phyloP scores from a whole-genome alignment of 1,140 invertebrate genomes.

The Venturia canescens region DNA sequence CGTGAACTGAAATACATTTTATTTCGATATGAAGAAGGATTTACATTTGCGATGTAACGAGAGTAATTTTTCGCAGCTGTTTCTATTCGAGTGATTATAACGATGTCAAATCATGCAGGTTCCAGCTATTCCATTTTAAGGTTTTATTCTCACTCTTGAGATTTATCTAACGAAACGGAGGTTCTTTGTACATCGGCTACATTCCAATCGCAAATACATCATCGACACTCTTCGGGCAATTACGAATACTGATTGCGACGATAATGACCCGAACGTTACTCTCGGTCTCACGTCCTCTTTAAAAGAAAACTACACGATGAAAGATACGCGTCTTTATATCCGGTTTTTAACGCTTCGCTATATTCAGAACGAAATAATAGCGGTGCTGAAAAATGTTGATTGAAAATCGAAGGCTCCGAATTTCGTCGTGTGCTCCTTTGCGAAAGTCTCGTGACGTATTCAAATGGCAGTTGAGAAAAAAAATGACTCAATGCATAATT shows the following conservation, averaged over 20 bases:
- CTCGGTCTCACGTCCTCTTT: background rate
- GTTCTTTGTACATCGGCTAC: background rate
- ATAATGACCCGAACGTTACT: background rate
- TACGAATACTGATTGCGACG: background rate
- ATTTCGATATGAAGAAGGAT: too few relatives aligned
- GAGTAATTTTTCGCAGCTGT: too few relatives aligned
- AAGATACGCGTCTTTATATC: background rate
- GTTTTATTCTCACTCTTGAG: background rate
- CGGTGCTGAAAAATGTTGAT: too few relatives aligned
- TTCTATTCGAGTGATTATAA: too few relatives aligned
- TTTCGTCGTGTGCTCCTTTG: too few relatives aligned
- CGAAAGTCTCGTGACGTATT: too few relatives aligned
- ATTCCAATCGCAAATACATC: constrained; percentile 6
- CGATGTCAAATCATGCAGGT: too few relatives aligned
- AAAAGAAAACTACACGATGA: background rate
- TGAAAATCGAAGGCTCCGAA: too few relatives aligned
- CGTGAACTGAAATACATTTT: too few relatives aligned
- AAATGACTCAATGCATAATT: background rate
- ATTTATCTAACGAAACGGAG: background rate
- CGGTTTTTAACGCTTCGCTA: background rate
- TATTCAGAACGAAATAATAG: too few relatives aligned
- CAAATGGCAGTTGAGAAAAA: background rate
- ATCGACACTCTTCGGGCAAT: background rate
- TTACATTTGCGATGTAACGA: too few relatives aligned
- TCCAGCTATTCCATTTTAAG: too few relatives aligned